Evolutionary conservation across 2,888 invertebrate species (phyloP).

Genomic region (Oxycera nigricornis): DNA sequence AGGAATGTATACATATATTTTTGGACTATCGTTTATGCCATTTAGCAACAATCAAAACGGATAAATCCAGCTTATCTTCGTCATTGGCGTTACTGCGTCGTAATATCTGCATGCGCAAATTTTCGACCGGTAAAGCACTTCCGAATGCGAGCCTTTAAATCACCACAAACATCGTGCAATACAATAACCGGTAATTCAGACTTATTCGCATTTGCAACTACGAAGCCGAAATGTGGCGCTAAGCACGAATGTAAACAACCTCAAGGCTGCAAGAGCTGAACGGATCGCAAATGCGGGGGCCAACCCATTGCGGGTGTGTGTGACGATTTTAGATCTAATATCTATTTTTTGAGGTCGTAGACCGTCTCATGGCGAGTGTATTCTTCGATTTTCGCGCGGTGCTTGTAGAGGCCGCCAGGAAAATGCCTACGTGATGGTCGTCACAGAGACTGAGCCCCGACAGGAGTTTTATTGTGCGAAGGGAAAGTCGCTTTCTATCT

Average conservation of each 20-base stretch:
- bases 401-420: not conserved
- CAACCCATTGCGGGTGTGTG: not conserved
- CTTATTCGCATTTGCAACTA: not conserved
- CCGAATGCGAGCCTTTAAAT: not conserved
- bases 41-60: too few relatives aligned
- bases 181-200: not conserved
- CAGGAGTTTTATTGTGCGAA: not conserved
- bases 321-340: not conserved
- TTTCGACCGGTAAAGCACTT: not conserved
- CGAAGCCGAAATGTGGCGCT: not conserved
- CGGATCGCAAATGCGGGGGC: not conserved
- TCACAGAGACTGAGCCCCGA: not conserved
- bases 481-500: not conserved
- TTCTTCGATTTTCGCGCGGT: not conserved
- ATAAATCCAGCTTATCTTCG: too few relatives aligned
- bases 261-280: slow-evolving; percentile 17
- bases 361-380: not conserved
- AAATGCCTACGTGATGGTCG: slow-evolving; percentile 24
- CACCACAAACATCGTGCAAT: not conserved
- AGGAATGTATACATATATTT: too few relatives aligned
- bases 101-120: not conserved
- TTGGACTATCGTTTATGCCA: too few relatives aligned
- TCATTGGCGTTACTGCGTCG: too few relatives aligned
- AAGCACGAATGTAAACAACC: slow-evolving; percentile 27
- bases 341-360: not conserved